Conservation (phyloP, 2,888 invertebrate genomes). For the Drosophila rubida region DNA sequence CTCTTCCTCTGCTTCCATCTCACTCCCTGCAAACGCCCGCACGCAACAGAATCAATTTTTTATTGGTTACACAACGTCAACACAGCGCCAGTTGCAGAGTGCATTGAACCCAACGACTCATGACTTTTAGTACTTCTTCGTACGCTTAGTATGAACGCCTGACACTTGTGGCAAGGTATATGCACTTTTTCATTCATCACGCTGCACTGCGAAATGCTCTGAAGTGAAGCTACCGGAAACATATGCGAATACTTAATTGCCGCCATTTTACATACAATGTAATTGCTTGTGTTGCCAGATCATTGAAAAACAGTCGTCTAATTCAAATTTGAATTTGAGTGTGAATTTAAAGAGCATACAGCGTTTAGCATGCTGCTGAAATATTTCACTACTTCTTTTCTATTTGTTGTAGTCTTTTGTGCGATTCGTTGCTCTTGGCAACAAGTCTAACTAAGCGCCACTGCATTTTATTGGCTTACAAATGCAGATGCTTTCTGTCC, state of each 20-base stretch:
- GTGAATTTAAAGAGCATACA: constrained; percentile 14
- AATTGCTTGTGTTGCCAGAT: background rate
- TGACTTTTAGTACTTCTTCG: constrained; percentile 72
- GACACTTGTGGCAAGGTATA: constrained; percentile 2
- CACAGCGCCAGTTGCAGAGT: constrained; percentile 56
- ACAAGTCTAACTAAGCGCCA: constrained; percentile 38
- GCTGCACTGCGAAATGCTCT: background rate
- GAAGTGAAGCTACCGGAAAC: background rate
- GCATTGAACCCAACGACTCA: constrained; percentile 65
- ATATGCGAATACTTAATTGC: background rate
- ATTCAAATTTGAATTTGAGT: background rate
- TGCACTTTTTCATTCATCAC: background rate
- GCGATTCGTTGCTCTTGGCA: constrained; percentile 41
- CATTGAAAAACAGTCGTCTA: background rate
- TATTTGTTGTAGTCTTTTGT: constrained; percentile 35
- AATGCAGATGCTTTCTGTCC: background rate
- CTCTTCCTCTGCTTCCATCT: background rate
- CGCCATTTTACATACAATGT: background rate
- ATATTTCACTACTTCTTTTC: constrained; percentile 11
- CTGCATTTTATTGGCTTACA: constrained; percentile 43
- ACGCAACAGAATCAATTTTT: constrained; percentile 73
- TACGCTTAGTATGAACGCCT: constrained; percentile 1
- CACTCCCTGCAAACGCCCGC: constrained; percentile 36
- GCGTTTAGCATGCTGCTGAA: background rate
- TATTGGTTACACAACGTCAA: constrained; percentile 74